Evolutionary conservation across 2,888 invertebrate genomes (phyloP).

Genomic region (Pristionchus mayeri): DNA sequence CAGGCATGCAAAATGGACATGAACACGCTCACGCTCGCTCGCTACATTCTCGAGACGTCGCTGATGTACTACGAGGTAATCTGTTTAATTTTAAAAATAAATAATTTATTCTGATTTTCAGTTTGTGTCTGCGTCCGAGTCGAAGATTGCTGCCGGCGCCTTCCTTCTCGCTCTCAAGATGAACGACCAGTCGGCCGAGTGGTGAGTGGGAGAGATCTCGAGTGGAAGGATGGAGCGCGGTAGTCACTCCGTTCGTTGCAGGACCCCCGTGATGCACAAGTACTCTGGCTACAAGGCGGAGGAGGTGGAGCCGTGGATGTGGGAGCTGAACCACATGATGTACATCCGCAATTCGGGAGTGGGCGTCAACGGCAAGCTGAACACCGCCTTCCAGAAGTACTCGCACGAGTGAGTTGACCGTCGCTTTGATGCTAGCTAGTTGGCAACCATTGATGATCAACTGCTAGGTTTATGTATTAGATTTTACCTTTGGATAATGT

Average conservation of each 20-base stretch:
- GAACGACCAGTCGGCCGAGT: slow-evolving; percentile 76
- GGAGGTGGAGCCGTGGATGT: slow-evolving; percentile 67
- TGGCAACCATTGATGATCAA: no score
- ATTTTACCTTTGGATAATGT: no score
- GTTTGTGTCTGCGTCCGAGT: slow-evolving; percentile 86
- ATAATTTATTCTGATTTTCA: no score
- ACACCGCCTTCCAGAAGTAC: slow-evolving; percentile 69
- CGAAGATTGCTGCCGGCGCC: slow-evolving; percentile 87
- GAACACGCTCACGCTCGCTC: slow-evolving; percentile 92
- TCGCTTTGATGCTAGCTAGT: no score
- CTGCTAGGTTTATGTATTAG: no score
- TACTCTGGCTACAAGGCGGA: slow-evolving; percentile 67
- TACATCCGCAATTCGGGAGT: slow-evolving; percentile 46
- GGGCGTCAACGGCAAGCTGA: slow-evolving; percentile 54
- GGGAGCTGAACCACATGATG: slow-evolving; percentile 71
- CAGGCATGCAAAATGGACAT: slow-evolving; percentile 82
- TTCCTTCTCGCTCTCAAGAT: slow-evolving; percentile 90
- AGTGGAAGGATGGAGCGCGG: not conserved
- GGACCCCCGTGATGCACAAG: slow-evolving; percentile 68
- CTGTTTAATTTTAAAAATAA: no score
- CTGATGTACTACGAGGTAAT: slow-evolving; percentile 94
- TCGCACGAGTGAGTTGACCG: slow-evolving; percentile 70
- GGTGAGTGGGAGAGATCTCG: slow-evolving; percentile 56
- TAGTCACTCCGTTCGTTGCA: slow-evolving; percentile 33
- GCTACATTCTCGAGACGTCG: slow-evolving; percentile 93